These are phyloP conservation scores for Glyptemys insculpta DNA, from an alignment of 2,797 vertebrate genomes.

Conservation along the genomic window DNA sequence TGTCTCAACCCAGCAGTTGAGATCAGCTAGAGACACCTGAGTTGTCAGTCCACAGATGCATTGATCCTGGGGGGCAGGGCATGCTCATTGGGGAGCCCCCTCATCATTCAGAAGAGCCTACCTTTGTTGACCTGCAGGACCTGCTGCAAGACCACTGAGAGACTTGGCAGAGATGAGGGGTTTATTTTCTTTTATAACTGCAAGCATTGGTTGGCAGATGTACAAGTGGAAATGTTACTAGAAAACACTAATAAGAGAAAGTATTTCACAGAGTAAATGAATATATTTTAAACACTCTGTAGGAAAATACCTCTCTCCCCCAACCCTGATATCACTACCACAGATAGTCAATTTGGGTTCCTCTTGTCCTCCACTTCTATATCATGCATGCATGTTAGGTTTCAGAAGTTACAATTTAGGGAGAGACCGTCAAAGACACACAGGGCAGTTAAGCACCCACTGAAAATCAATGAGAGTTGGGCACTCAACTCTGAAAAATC, in stretches of 20 bases:
- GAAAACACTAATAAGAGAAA: not conserved
- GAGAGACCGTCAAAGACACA: not conserved
- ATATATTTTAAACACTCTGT: not conserved
- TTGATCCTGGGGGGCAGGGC: not conserved
- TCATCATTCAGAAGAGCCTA: not conserved
- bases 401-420: not conserved
- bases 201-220: not conserved
- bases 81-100: not conserved
- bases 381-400: not conserved
- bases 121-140: not conserved
- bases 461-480: not conserved
- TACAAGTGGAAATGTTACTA: not conserved
- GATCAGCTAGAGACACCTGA: not conserved
- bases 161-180: not conserved
- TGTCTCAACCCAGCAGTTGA: not conserved
- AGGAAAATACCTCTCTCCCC: not conserved
- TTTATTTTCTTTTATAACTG: conserved; percentile 1
- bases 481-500: not conserved
- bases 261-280: not conserved
- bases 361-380: not conserved
- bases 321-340: not conserved
- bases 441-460: not conserved
- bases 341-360: not conserved
- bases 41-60: not conserved
- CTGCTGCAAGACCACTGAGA: conserved; percentile 6